Conservation (phyloP, 1,140 invertebrate species). For the Lerema accius region DNA sequence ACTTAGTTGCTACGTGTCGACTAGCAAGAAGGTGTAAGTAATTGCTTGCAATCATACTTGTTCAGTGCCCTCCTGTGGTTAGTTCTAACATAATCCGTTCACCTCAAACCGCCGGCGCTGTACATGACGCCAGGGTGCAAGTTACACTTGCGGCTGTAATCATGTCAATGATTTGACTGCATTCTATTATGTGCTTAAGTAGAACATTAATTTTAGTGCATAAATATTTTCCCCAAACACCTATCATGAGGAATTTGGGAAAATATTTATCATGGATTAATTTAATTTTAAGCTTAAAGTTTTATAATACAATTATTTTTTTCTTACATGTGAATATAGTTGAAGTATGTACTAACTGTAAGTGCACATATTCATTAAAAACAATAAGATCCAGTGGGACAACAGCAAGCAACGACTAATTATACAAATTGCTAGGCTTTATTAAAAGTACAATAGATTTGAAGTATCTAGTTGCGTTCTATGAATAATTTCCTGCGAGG, state of each 20-base stretch:
- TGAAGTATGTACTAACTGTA: no score
- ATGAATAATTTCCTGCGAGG: conserved; percentile 26
- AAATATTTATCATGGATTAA: no score
- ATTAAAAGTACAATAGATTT: conserved; percentile 29
- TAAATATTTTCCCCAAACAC: background rate
- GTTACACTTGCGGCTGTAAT: conserved; percentile 8
- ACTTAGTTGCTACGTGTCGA: no score
- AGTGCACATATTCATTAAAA: no score
- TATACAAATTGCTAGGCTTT: conserved; percentile 21
- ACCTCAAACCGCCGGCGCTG: conserved; percentile 2
- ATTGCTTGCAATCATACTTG: background rate
- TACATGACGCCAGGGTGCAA: conserved; percentile 5
- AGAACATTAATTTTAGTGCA: no score
- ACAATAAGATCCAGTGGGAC: conserved; percentile 9
- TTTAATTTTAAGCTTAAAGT: no score
- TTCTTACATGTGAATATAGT: no score
- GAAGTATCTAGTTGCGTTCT: conserved; percentile 19
- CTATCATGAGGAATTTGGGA: no score
- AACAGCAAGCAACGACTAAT: conserved; percentile 19
- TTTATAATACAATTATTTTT: no score
- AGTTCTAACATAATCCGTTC: background rate
- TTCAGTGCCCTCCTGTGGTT: no score
- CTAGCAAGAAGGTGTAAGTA: no score
- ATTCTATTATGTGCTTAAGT: no score
- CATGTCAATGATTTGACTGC: conserved; percentile 8